A percentile compares a stretch with the other conserved stretches of the same genome.
phyloP scores from a whole-genome alignment of 2,888 invertebrate species.

The Drosophila silvestris region DNA sequence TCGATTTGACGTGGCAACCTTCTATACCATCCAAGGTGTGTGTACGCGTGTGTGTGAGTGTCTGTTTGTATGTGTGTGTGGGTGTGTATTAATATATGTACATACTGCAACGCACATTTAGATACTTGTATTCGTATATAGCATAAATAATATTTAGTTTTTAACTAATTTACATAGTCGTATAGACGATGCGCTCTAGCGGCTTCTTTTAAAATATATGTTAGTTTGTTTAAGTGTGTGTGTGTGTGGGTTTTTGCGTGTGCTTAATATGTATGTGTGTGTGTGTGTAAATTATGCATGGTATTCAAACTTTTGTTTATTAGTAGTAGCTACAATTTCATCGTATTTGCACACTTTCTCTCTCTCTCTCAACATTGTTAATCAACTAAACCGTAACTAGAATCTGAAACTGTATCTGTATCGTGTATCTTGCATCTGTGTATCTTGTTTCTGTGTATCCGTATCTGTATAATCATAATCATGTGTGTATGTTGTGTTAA shows the following conservation, averaged over 20 bases:
- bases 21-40: constrained; percentile 11
- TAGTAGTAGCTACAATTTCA: constrained; percentile 77
- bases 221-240: constrained; percentile 25
- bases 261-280: constrained; percentile 27
- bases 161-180: constrained; percentile 83
- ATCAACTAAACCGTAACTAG: constrained; percentile 67
- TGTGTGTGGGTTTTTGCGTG: constrained; percentile 25
- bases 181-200: constrained; percentile 78
- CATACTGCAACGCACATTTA: constrained; percentile 72
- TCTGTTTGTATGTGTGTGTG: constrained; percentile 22
- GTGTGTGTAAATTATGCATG: constrained; percentile 40
- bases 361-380: constrained; percentile 29
- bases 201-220: constrained; percentile 61
- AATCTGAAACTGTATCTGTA: constrained; percentile 35
- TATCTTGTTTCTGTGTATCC: constrained; percentile 35
- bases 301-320: constrained; percentile 54
- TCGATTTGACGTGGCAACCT: constrained; percentile 11
- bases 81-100: constrained; percentile 50
- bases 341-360: constrained; percentile 69
- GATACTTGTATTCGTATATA: constrained; percentile 71
- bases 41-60: constrained; percentile 7
- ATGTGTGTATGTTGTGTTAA: constrained; percentile 25
- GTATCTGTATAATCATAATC: constrained; percentile 13
- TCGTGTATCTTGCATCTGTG: constrained; percentile 30
- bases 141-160: constrained; percentile 73